A percentile compares a stretch with the other conserved stretches of the same genome.
Evolutionary conservation across 1,140 invertebrate species (phyloP).

Genomic region (Bombus huntii): DNA sequence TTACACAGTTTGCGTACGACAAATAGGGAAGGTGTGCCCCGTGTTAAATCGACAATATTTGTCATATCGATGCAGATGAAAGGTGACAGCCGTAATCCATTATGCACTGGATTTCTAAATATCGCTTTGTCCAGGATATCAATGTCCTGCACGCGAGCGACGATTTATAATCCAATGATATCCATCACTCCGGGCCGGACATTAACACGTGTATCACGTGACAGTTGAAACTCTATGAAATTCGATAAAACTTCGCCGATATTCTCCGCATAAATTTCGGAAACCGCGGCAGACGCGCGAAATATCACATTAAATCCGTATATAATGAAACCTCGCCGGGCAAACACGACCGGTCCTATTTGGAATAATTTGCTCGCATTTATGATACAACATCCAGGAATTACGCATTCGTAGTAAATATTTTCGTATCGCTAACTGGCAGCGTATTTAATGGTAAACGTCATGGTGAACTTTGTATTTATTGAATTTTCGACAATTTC

Average conservation of each 20-base stretch:
- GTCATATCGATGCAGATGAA: slow-evolving; percentile 29
- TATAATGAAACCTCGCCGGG: slow-evolving; percentile 6
- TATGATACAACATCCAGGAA: neutral
- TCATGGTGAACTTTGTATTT: neutral
- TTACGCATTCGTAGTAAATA: slow-evolving; percentile 16
- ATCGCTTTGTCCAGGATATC: slow-evolving; percentile 31
- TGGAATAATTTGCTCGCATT: slow-evolving; percentile 15
- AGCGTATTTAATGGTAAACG: neutral
- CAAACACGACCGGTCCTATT: neutral
- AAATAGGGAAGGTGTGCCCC: neutral
- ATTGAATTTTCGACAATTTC: neutral
- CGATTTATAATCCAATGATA: slow-evolving; percentile 42
- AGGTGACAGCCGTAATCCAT: slow-evolving; percentile 39
- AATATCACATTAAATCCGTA: slow-evolving; percentile 14
- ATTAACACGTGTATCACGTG: slow-evolving; percentile 21
- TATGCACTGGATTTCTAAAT: slow-evolving; percentile 44
- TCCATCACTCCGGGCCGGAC: slow-evolving; percentile 13
- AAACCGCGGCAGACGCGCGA: neutral
- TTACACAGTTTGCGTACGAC: slow-evolving; percentile 1
- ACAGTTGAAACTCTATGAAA: slow-evolving; percentile 3
- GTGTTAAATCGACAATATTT: slow-evolving; percentile 42
- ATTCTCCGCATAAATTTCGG: neutral
- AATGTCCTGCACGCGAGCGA: neutral
- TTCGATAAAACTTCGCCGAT: slow-evolving; percentile 14
- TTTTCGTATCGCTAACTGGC: slow-evolving; percentile 21